phyloP scores from a whole-genome alignment of 2,113 vertebrate species.

The Tachysurus vachellii region DNA sequence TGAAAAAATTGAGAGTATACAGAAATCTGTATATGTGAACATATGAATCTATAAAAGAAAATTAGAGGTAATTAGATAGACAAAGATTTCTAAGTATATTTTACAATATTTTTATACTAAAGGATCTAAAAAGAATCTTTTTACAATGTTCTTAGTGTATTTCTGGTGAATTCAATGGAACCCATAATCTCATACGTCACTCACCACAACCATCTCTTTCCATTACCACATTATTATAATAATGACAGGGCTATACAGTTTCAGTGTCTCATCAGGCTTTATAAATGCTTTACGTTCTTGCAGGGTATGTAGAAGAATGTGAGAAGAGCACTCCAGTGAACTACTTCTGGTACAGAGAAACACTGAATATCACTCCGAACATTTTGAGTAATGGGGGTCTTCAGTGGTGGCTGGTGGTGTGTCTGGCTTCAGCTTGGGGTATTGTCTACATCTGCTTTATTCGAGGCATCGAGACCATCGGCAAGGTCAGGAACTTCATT shows the following conservation, averaged over 20 bases:
- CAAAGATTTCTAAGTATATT: not conserved
- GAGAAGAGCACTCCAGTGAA: slow-evolving; percentile 69
- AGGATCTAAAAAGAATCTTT: not conserved
- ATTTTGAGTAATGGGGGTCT: slow-evolving; percentile 61
- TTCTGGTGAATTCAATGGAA: not conserved
- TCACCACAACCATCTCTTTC: not conserved
- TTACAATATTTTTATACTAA: not conserved
- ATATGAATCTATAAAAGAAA: not conserved
- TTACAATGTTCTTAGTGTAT: not conserved
- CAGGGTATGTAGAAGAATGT: slow-evolving; percentile 75
- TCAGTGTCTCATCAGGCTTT: not conserved
- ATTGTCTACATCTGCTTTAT: slow-evolving; percentile 77
- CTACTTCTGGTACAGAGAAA: slow-evolving; percentile 84
- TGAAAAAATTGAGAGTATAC: not conserved
- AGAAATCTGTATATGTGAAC: not conserved
- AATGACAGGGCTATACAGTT: not conserved
- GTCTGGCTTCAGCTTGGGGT: slow-evolving; percentile 71
- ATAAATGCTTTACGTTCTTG: not conserved
- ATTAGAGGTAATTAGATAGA: not conserved
- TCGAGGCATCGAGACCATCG: slow-evolving; percentile 79
- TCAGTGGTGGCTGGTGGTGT: slow-evolving; percentile 77
- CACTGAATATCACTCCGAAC: slow-evolving; percentile 72
- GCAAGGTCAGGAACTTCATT: slow-evolving; percentile 70
- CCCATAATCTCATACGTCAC: not conserved
- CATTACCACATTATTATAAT: not conserved